Evolutionary conservation across 2,797 vertebrate species (phyloP), one percentile per base, ranked within the genome.

Genomic region (Lepilemur ruficaudatus): DNA sequence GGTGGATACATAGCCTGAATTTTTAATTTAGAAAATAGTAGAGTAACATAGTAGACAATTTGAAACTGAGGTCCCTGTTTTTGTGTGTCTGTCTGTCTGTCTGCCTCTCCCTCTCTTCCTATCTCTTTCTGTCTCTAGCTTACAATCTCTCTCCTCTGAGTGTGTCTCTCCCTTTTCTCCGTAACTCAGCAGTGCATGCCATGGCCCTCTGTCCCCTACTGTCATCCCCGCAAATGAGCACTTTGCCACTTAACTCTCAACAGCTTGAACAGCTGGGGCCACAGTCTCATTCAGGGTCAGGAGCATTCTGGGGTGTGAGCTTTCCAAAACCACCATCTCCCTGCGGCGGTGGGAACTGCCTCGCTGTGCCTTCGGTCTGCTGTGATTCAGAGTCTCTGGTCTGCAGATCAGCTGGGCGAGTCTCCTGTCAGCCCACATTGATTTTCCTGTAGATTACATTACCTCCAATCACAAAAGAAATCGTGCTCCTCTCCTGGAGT

Each of bases 401-500:
- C 96, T 96, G 97, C 91, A 83, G 96, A 97, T 98, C 93, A 73
- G 6, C 69, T 92, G 94, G 96, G 79, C 0, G 0, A 97, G 97
- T 95, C 97, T 97, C 95, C 85, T 97, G 97, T 97, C 98, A 98
- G 96, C 94, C 82, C 80, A 89, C 95, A 98, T 98, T 97, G 98
- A 98, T 98, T 98, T 98, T 98, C 94, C 96, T 97, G 96, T 95
- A 97, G 0, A 98, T 98, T 97, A 85, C 80, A 97, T 96, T 98
- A 98, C 96, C 69, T 98, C 98, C 97, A 97, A 98, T 98, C 97
- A 97, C 97, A 98, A 95, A 98, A 90, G 97, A 98, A 98, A 94
- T 0, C 89, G 97, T 93, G 92, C 96, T 97, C 67, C 88, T 94
- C 93, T 95, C 89, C 92, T 94, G 91, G 88, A 93, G 89, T 96